Percentiles rank a stretch among this genome's conserved stretches.
Evolutionary conservation across 1,140 invertebrate species (phyloP).

Genomic region (Pararge aegeria): DNA sequence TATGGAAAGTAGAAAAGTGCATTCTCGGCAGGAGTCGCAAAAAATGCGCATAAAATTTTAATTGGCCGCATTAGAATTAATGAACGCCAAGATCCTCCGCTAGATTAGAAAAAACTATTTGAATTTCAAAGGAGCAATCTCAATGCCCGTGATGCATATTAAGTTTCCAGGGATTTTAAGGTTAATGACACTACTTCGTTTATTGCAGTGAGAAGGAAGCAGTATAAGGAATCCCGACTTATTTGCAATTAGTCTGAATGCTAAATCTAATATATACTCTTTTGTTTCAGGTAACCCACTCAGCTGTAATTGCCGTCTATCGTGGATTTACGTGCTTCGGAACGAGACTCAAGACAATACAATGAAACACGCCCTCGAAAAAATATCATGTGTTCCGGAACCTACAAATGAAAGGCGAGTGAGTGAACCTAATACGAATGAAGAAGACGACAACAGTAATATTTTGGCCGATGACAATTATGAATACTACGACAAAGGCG

Average conservation of each 20-base stretch:
- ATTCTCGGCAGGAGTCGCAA: constrained; percentile 21
- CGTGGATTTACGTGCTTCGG: constrained; percentile 83
- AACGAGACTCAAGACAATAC: constrained; percentile 82
- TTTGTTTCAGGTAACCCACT: constrained; percentile 83
- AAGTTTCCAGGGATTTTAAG: constrained; percentile 22
- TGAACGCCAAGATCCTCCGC: constrained; percentile 24
- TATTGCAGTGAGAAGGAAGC: constrained; percentile 16
- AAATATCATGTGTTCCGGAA: constrained; percentile 78
- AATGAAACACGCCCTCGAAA: constrained; percentile 80
- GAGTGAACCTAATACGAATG: constrained; percentile 45
- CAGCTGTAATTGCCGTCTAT: constrained; percentile 83
- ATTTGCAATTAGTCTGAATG: constrained; percentile 27
- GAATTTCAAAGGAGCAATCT: constrained; percentile 29
- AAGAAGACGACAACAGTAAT: constrained; percentile 45
- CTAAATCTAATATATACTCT: constrained; percentile 29
- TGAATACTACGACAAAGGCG: constrained; percentile 66
- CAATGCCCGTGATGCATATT: constrained; percentile 21
- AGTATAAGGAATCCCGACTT: not conserved
- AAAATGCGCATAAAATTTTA: constrained; percentile 35
- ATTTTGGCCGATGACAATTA: constrained; percentile 57
- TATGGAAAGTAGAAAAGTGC: constrained; percentile 32
- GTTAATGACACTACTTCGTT: constrained; percentile 26
- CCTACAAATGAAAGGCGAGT: constrained; percentile 41
- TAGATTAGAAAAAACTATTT: constrained; percentile 36
- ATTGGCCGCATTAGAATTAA: constrained; percentile 33